These are phyloP conservation scores for Furnarius figulus DNA, from an alignment of 2,113 vertebrate species.

Conservation along the genomic window DNA sequence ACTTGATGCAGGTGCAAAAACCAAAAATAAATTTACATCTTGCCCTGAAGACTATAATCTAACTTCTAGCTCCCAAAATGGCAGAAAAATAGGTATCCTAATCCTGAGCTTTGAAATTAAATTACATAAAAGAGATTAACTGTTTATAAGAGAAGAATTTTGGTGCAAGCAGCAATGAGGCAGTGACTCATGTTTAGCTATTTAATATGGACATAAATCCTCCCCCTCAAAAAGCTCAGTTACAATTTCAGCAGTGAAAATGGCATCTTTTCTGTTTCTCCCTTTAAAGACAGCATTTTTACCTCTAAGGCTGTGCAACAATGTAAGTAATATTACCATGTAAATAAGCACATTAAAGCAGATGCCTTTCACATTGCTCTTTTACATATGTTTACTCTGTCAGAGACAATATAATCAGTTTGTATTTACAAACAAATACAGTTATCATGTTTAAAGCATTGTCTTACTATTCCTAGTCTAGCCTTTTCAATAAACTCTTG, in stretches of 20 bases:
- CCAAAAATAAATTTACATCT: background rate
- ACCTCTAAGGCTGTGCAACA: background rate
- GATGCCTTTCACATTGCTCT: background rate
- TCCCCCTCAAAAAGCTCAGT: conserved; percentile 55
- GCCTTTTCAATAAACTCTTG: background rate
- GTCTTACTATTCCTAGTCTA: background rate
- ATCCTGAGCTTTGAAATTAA: background rate
- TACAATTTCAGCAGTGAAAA: conserved; percentile 51
- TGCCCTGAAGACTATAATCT: background rate
- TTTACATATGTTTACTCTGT: background rate
- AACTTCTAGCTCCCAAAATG: background rate
- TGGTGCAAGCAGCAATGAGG: conserved; percentile 19
- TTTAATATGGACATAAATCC: conserved; percentile 62
- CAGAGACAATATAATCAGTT: background rate
- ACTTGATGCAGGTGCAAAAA: background rate
- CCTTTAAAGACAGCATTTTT: conserved; percentile 9
- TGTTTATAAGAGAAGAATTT: conserved; percentile 32
- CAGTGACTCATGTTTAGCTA: conserved; percentile 61
- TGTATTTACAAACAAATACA: background rate
- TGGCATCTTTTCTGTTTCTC: conserved; percentile 37
- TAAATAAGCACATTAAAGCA: background rate
- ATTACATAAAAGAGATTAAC: conserved; percentile 34
- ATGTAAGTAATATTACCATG: background rate
- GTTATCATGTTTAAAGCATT: background rate
- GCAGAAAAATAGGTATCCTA: background rate